phyloP scores from a whole-genome alignment of 2,888 invertebrate genomes.

The Panzeria rudis region DNA sequence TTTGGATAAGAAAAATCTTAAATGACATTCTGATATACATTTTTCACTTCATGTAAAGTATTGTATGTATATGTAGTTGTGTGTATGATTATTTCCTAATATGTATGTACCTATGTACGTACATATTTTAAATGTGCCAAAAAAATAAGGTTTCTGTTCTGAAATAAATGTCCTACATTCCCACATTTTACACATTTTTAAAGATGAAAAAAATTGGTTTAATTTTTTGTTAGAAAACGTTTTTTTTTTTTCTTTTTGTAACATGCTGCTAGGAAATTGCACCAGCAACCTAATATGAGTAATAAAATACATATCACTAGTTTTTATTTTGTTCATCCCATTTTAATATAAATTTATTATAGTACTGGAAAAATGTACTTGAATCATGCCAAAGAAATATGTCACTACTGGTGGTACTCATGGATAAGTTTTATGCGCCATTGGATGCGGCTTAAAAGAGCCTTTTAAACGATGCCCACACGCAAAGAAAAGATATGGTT shows the following conservation, averaged over 20 bases:
- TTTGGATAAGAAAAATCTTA: constrained; percentile 3
- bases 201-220: not conserved
- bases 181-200: constrained; percentile 46
- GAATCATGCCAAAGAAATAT: too few species aligned
- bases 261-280: not conserved
- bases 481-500: too few species aligned
- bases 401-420: too few species aligned
- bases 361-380: too few species aligned
- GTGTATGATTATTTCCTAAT: not conserved
- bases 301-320: too few species aligned
- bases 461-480: too few species aligned
- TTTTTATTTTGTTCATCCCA: too few species aligned
- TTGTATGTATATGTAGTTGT: not conserved
- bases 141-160: constrained; percentile 23
- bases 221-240: not conserved
- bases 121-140: constrained; percentile 53
- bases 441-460: too few species aligned
- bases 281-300: too few species aligned
- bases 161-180: constrained; percentile 62
- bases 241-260: not conserved
- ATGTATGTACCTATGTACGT: too few species aligned
- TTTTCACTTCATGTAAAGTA: constrained; percentile 7
- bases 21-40: constrained; percentile 65
- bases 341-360: too few species aligned
- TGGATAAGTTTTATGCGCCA: too few species aligned